Base-by-base conservation (phyloP, 2,888 invertebrate genomes). In the Tupiocoris notatus region DNA sequence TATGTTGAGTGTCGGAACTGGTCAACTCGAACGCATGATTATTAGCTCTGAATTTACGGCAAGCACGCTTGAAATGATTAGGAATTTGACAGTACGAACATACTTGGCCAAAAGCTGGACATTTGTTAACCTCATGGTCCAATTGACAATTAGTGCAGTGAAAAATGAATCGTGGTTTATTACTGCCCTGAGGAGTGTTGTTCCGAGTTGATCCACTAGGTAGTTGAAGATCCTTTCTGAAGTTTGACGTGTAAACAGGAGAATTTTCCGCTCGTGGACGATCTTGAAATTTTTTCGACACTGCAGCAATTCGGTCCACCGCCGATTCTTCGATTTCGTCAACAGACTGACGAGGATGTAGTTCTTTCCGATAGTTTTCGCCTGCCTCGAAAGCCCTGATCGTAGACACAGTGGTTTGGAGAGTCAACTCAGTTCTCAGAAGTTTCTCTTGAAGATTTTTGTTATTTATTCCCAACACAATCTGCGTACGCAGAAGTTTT, bases 41-140 rank as follows among this genome's bases (percentile, higher is more conserved):
- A 62, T 21, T 16, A 65, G 39, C 65, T 65, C 23, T 65, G 39
- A 6, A 25, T 22, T 65, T 65, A 23, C 65, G 23, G 17, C 65
- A 65, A 65, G 23, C 65, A 9, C 24, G 12, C 18, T 23, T 25
- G 23, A 65, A 65, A 65, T 65, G 6, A 25, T 65, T 65, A 7
- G n/a, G n/a, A 16, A n/a, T 22, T 17, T 65, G 23, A 17, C 65
- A 65, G 23, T 25, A 23, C 1, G n/a, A 22, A 18, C 65, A 65
- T 1, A 17, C 17, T 9, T 65, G 12, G 9, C 65, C 65, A 9
- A 25, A 63, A n/a, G 65, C 65, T 22, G 65, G 65, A 23, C 65
- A 65, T 23, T 22, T 16, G 2, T 25, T 65, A 22, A 65, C 24
- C 16, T 25, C 65, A 25, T 65, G 65, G 18, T 18, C 9, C 24